Base-by-base conservation (phyloP, 30 jellyfish, hydroid and myxozoan species). In the Aurelia aurita complex sp. Pacific region DNA sequence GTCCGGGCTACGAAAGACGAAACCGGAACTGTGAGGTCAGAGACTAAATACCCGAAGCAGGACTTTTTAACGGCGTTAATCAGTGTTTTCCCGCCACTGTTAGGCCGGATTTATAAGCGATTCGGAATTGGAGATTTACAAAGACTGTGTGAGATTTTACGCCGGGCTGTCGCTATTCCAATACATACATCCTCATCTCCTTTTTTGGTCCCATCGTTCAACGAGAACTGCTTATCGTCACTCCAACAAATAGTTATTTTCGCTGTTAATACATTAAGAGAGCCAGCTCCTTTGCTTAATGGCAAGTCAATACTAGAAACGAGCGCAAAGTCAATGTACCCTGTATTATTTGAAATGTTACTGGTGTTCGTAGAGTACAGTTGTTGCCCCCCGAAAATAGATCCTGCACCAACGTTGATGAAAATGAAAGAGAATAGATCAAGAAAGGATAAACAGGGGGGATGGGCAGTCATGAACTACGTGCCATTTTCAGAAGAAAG, bases 331-430 rank as follows among this genome's bases (percentile, higher is more conserved):
- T 94, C 98, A 16, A 92, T 92, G 98, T 88, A 85, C 52, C 98
- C 98, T 29, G 75, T 83, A 2, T 54, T 92, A 29, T 92, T 92
- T 65, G 76, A 75, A 40, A 40, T 89, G 83, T 51, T 92, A 67
- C 64, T 92, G 81, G 55, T 88, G 38, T 88, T 87, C 64, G 85
- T 86, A n/a, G 97, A 92, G 69, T 92, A 81, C 88, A 92, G 97
- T n/a, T 87, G 98, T 71, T 87, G 97, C 76, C 98, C 98, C 83
- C 98, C 98, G 62, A 92, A 86, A 59, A 69, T 87, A 23, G 98
- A 75, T 46, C 76, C 95, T 43, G 77, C 79, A 51, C 80, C 82
- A 10, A 70, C 85, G 68, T 87, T 53, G 74, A 52, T 52, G 57
- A 52, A 59, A 50, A 19, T 18, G 35, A 62, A 8, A 17, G 76